These are phyloP conservation scores for Mylabris sibirica DNA, from an alignment of 2,888 invertebrate species.

Conservation along the genomic window DNA sequence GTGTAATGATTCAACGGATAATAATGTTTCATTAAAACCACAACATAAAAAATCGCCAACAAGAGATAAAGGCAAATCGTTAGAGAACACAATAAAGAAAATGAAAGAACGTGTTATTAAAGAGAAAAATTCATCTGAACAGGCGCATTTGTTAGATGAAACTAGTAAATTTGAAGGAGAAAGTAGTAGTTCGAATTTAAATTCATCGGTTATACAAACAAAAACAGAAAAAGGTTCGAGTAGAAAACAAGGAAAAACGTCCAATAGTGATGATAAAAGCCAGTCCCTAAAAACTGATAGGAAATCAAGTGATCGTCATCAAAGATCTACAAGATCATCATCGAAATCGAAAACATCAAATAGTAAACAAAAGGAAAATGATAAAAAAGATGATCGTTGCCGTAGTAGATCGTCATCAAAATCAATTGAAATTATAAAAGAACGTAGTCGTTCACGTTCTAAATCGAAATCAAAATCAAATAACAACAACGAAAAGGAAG, in stretches of 20 bases:
- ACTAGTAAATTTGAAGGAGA: conserved; percentile 2
- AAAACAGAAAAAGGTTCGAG: neutral
- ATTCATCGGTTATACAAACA: neutral
- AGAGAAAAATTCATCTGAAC: conserved; percentile 11
- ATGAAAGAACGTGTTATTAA: conserved; percentile 23
- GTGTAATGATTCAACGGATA: neutral
- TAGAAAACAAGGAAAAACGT: neutral
- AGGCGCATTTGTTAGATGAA: neutral
- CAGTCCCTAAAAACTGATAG: neutral
- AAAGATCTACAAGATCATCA: conserved; percentile 5
- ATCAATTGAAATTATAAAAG: conserved; percentile 14
- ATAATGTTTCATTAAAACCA: neutral
- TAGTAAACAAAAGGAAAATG: conserved; percentile 9
- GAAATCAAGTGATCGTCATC: neutral
- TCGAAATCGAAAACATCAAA: conserved; percentile 15
- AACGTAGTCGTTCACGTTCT: conserved; percentile 17
- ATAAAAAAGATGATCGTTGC: conserved; percentile 12
- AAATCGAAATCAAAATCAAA: conserved; percentile 17
- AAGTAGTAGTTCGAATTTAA: neutral
- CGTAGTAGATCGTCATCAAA: conserved; percentile 26
- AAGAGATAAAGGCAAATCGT: conserved; percentile 18
- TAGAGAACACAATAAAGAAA: conserved; percentile 29
- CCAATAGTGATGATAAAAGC: conserved; percentile 3
- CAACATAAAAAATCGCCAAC: conserved; percentile 13
- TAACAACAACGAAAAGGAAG: conserved; percentile 8